Percentiles rank a stretch among this genome's conserved stretches.
Conservation (phyloP, 2,113 vertebrate species). For the Gadus chalcogrammus region DNA sequence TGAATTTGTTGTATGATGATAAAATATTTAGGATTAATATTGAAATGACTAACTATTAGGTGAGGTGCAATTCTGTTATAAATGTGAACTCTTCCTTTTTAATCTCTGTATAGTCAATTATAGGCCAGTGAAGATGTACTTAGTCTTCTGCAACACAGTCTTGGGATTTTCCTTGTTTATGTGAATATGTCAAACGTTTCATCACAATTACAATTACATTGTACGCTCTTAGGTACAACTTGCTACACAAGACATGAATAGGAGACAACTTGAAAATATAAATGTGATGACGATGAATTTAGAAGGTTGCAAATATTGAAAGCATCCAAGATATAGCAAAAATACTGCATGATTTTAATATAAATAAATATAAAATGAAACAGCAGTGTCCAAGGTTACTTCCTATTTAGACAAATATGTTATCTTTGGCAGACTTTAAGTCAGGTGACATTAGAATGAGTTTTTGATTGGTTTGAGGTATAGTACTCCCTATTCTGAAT, state of each 20-base stretch:
- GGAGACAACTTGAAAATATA: slow-evolving; percentile 7
- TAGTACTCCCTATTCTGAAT: not conserved
- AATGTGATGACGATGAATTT: slow-evolving; percentile 2
- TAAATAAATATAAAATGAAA: slow-evolving; percentile 5
- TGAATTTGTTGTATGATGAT: not conserved
- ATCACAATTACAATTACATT: not conserved
- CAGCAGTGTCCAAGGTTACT: not conserved
- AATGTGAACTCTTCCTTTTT: slow-evolving; percentile 2
- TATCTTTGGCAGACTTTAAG: slow-evolving; percentile 1
- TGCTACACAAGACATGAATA: slow-evolving; percentile 6
- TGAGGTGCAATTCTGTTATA: slow-evolving; percentile 1
- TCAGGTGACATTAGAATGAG: not conserved
- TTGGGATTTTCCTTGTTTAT: slow-evolving; percentile 5
- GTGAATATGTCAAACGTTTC: not conserved
- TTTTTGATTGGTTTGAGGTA: not conserved
- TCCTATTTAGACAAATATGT: slow-evolving; percentile 1
- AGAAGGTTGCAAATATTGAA: slow-evolving; percentile 1
- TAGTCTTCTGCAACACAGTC: slow-evolving; percentile 7
- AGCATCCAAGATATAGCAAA: not conserved
- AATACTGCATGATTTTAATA: not conserved
- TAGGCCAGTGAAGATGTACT: slow-evolving; percentile 2
- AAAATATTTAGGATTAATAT: slow-evolving; percentile 6
- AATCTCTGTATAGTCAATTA: slow-evolving; percentile 7
- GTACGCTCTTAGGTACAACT: not conserved
- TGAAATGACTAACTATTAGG: not conserved